A percentile compares a stretch with the other conserved stretches of the same genome.
These are phyloP conservation scores for Cephus rjabovi DNA, from an alignment of 2,888 invertebrate genomes.

Conservation along the genomic window DNA sequence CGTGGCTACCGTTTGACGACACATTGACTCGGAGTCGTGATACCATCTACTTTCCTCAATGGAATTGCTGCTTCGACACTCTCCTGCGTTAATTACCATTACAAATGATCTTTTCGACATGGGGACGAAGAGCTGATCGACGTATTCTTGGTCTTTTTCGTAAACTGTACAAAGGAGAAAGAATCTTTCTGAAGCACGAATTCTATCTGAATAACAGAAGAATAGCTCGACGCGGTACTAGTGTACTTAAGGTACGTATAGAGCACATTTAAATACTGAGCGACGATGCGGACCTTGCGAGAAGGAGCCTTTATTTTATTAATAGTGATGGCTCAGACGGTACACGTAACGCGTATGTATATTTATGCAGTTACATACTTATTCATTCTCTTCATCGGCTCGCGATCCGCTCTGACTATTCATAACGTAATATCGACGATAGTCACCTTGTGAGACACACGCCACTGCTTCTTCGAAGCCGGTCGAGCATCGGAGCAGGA, in stretches of 20 bases:
- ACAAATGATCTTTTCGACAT: background rate
- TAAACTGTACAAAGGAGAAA: background rate
- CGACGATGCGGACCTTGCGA: background rate
- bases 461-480: background rate
- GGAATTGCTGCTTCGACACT: background rate
- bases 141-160: background rate
- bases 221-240: background rate
- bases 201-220: background rate
- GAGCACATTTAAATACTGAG: background rate
- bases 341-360: slow-evolving; percentile 23
- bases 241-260: background rate
- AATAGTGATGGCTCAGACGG: slow-evolving; percentile 56
- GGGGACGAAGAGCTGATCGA: background rate
- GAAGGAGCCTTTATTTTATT: slow-evolving; percentile 48
- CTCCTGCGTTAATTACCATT: background rate
- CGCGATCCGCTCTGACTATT: slow-evolving; percentile 43
- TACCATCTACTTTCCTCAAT: background rate
- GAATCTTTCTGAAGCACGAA: background rate
- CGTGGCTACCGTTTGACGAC: background rate
- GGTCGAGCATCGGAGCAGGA: background rate
- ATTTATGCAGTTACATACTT: slow-evolving; percentile 29
- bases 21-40: background rate
- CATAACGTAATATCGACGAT: slow-evolving; percentile 22
- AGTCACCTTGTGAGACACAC: background rate
- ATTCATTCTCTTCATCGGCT: slow-evolving; percentile 51